These are phyloP conservation scores for Aphyosemion australe DNA, from an alignment of 2,113 vertebrate genomes.

Conservation along the genomic window DNA sequence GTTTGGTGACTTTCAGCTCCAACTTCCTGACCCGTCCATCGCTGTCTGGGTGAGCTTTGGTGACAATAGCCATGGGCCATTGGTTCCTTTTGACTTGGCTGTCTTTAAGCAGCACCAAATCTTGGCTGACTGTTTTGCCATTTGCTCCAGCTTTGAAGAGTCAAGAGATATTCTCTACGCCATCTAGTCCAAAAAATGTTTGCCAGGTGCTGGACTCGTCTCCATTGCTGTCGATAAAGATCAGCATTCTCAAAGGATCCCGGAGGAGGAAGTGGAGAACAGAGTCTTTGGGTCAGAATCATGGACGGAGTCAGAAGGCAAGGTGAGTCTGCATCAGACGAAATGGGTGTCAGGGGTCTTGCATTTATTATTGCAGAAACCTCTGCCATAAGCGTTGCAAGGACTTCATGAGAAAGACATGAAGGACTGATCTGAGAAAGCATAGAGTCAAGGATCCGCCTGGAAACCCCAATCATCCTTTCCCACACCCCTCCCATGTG, in stretches of 20 bases:
- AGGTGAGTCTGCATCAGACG: neutral
- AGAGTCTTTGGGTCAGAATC: neutral
- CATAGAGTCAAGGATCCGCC: neutral
- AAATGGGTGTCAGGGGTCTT: neutral
- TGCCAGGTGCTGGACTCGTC: neutral
- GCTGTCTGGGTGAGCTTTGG: neutral
- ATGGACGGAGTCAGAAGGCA: neutral
- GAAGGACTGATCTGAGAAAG: neutral
- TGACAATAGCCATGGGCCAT: neutral
- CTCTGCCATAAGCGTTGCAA: neutral
- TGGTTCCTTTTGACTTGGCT: neutral
- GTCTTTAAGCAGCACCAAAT: constrained; percentile 2
- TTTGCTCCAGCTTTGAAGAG: neutral
- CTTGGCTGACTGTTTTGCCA: neutral
- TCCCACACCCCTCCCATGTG: neutral
- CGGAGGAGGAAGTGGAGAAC: constrained; percentile 1
- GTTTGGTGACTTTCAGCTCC: neutral
- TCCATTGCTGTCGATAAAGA: neutral
- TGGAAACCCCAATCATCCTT: neutral
- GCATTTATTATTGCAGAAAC: constrained; percentile 6
- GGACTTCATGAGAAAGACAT: neutral
- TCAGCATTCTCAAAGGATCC: neutral
- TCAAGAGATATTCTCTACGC: constrained; percentile 2
- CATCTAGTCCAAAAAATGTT: constrained; percentile 5
- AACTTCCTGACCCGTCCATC: neutral